phyloP scores from a whole-genome alignment of 2,113 vertebrate species.

The Ailuropoda melanoleuca region DNA sequence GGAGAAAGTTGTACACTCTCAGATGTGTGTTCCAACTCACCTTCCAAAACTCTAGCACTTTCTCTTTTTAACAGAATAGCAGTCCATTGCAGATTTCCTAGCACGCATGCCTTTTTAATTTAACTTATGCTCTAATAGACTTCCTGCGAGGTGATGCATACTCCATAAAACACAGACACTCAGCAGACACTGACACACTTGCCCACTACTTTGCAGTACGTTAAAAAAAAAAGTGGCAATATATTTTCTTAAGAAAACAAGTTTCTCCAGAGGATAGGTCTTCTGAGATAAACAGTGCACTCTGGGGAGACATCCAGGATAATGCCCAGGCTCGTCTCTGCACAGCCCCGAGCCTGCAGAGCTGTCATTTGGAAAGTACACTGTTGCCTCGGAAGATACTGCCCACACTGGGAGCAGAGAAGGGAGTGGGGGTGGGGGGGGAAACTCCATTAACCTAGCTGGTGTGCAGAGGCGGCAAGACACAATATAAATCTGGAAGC shows the following conservation, averaged over 20 bases:
- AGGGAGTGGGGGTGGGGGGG: background rate
- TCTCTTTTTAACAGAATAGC: background rate
- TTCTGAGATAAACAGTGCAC: constrained; percentile 62
- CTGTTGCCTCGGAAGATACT: constrained; percentile 45
- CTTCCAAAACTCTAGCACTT: background rate
- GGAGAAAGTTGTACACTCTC: background rate
- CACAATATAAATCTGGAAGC: constrained; percentile 79
- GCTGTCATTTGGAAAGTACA: constrained; percentile 59
- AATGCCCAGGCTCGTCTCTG: background rate
- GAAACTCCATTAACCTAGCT: constrained; percentile 70
- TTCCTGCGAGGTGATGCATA: background rate
- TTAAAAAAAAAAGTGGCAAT: constrained; percentile 50
- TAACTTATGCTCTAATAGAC: constrained; percentile 25
- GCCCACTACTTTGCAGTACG: constrained; percentile 59
- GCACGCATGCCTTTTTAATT: background rate
- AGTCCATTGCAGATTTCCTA: background rate
- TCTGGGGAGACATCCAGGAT: constrained; percentile 52
- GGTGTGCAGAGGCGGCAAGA: constrained; percentile 71
- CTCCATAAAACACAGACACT: background rate
- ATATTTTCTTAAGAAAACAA: constrained; percentile 77
- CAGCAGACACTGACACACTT: constrained; percentile 41
- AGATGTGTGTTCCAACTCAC: background rate
- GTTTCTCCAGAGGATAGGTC: constrained; percentile 61
- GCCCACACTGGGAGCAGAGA: constrained; percentile 9
- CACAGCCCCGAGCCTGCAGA: constrained; percentile 49